Base-by-base conservation (phyloP, 2,797 vertebrate genomes). In the Acridotheres tristis region DNA sequence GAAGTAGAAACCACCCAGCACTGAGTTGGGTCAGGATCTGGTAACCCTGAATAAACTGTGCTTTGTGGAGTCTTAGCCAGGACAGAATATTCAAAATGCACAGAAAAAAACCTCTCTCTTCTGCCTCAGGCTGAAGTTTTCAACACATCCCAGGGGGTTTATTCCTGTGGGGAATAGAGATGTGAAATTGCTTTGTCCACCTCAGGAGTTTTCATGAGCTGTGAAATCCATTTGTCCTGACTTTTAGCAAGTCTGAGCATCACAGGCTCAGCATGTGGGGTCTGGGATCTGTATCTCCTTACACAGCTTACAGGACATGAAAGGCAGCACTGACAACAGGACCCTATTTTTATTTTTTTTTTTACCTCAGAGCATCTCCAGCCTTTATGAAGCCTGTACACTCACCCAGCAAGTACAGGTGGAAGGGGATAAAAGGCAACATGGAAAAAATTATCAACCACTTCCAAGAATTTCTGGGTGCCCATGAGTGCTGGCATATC, bases 401-500 rank as follows among this genome's bases (percentile, higher is more conserved):
- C 22, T 51, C 18, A 42, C 11, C 9, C 67, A 82, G 40, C 10
- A 45, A 51, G 27, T 18, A 27, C 62, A 59, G 29, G n/a, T 23
- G 21, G 48, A 57, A 19, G 1, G 1, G 9, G 34, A 5, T 13
- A 69, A 90, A 81, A 62, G n/a, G 11, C 63, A 83, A 57, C 4
- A 10, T 2, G 7, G 18, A 32, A 54, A 67, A 87, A 40, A 30
- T 29, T 58, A 36, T 20, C 27, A 30, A 26, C 5, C 8, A 23
- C 14, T 25, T 61, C 17, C 14, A 36, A 40, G 23, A n/a, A 16
- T 36, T 81, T 72, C 23, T 5, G 1, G 29, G 29, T 23, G 23
- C 18, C 43, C 22, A 1, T 3, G 11, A 51, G 30, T 0, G 0
- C 50, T 63, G 58, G 13, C 7, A 11, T 51, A 43, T 27, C 20